Conservation (phyloP, 2,888 invertebrate genomes). For the Drosophila birchii region DNA sequence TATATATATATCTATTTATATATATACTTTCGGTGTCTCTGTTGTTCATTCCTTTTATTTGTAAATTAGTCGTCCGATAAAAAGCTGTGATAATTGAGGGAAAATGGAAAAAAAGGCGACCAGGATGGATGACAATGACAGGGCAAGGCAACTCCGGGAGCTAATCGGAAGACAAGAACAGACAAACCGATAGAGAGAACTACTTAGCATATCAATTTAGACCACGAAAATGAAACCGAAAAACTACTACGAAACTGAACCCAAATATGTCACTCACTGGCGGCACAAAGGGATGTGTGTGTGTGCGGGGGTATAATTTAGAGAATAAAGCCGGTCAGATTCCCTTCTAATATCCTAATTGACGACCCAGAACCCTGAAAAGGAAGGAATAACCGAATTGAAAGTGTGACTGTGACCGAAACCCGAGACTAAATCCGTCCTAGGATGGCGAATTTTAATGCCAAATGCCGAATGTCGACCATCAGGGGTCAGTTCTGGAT, state of each 20-base stretch:
- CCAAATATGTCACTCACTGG: slow-evolving; percentile 44
- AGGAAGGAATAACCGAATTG: slow-evolving; percentile 1
- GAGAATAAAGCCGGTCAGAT: slow-evolving; percentile 21
- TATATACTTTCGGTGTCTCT: slow-evolving; percentile 3
- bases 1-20: neutral
- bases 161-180: slow-evolving; percentile 44
- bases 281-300: neutral
- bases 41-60: slow-evolving; percentile 35
- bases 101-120: slow-evolving; percentile 29
- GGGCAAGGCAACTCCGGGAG: slow-evolving; percentile 47
- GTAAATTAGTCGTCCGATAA: slow-evolving; percentile 69
- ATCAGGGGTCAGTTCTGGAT: slow-evolving; percentile 28
- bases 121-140: slow-evolving; percentile 39
- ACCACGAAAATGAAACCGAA: slow-evolving; percentile 26
- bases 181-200: slow-evolving; percentile 33
- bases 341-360: slow-evolving; percentile 68
- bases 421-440: slow-evolving; percentile 10
- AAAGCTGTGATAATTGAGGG: slow-evolving; percentile 73
- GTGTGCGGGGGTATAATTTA: slow-evolving; percentile 7
- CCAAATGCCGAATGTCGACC: neutral
- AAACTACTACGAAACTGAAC: slow-evolving; percentile 20
- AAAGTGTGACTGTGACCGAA: slow-evolving; percentile 20
- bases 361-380: slow-evolving; percentile 38
- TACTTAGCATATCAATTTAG: slow-evolving; percentile 74
- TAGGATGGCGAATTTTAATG: slow-evolving; percentile 29